Base-by-base conservation (phyloP, 2,797 vertebrate genomes). In the Cetoscarus ocellatus region DNA sequence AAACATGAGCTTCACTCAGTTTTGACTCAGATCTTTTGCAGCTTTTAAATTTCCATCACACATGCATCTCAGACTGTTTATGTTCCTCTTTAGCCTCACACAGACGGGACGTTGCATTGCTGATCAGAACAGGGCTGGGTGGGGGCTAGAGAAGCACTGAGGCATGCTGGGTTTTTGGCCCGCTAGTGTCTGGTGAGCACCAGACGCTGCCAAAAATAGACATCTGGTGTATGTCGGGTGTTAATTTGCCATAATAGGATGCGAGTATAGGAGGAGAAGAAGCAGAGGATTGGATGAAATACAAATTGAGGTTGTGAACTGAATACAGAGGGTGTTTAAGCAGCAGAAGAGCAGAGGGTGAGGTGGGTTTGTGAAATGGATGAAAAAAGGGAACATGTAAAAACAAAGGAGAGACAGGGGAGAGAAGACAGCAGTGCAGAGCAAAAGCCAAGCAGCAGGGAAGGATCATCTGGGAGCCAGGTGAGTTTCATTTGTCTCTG, bases 391-490 rank as follows among this genome's bases (percentile, higher is more conserved):
- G 64, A 61, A 61, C 45, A 67, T 59, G 60, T 62, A 67, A 80
- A 76, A 77, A 75, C 51, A 56, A 40, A 70, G 64, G 8, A 52
- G 36, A 9, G 57, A 69, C 75, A 68, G 59, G 62, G 66, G 70
- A 70, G 72, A 61, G 48, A 73, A 72, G 43, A 76, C 56, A 80
- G 81, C 65, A 67, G 75, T 84, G 86, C 55, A 73, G 65, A 81
- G 80, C 77, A 83, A 54, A 87, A 91, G 82, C 83, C 69, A 86
- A 61, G 86, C 58, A 86, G 75, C 77, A 85, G 77, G 62, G 79
- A 73, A 80, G 61, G 73, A 72, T 83, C 79, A 77, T 84, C 73
- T 84, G 69, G 71, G 70, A 84, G 69, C 75, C 74, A 70, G 68
- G 70, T 71, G 80, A 77, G 57, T 71, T 63, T 77, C 68, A 71